Evolutionary conservation across 2,797 vertebrate species (phyloP).

Genomic region (Enoplosus armatus): DNA sequence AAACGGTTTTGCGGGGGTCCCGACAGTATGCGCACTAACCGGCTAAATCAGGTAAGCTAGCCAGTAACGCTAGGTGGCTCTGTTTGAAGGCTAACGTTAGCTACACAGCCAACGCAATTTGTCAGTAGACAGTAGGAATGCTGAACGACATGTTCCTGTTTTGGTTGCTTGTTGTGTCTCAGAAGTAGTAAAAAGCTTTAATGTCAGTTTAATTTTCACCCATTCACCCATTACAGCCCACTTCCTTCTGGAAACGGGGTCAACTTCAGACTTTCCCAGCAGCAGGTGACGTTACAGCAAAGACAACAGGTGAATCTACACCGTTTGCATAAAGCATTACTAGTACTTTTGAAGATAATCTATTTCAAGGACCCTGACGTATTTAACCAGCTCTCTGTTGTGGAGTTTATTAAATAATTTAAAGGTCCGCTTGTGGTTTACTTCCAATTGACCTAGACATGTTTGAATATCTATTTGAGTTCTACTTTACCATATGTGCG

Average conservation of each 20-base stretch:
- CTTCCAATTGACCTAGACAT: no score
- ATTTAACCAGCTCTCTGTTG: not conserved
- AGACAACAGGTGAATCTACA: not conserved
- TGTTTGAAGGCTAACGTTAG: not conserved
- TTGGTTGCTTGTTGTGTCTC: not conserved
- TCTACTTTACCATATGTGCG: not conserved
- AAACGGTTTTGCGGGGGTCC: not conserved
- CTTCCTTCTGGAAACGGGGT: not conserved
- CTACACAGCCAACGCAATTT: not conserved
- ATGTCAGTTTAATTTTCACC: not conserved
- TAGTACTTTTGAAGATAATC: not conserved
- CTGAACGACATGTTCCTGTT: not conserved
- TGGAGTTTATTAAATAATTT: not conserved
- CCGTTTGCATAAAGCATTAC: not conserved
- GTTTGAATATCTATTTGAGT: not conserved
- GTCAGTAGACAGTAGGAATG: not conserved
- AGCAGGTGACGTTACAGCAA: not conserved
- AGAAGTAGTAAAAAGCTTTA: not conserved
- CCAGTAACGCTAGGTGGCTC: no score
- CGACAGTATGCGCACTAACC: no score
- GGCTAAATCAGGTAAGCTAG: not conserved
- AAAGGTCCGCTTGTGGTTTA: not conserved
- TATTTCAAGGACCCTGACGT: not conserved
- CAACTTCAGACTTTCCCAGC: not conserved
- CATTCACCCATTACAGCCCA: not conserved